phyloP scores from a whole-genome alignment of 2,888 invertebrate genomes.

The Erebia ligea region DNA sequence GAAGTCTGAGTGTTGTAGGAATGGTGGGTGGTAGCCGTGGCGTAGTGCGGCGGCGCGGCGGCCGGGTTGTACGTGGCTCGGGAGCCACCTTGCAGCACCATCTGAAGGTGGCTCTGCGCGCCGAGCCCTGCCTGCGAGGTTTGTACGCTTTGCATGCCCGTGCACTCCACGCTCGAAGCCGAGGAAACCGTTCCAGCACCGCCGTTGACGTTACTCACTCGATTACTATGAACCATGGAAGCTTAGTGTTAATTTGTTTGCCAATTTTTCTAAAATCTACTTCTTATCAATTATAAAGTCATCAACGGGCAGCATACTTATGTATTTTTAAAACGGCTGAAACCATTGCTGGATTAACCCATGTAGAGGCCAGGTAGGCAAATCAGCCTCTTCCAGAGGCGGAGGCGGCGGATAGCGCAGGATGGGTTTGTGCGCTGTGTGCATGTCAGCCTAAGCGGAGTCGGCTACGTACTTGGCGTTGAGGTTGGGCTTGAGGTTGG shows the following conservation, averaged over 20 bases:
- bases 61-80: conserved; percentile 55
- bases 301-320: no score
- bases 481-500: conserved; percentile 45
- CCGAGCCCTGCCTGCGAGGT: conserved; percentile 35
- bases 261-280: no score
- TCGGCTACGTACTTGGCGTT: conserved; percentile 43
- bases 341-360: no score
- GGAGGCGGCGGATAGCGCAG: no score
- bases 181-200: conserved; percentile 45
- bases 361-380: no score
- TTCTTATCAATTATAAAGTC: no score
- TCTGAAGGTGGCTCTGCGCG: conserved; percentile 71
- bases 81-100: conserved; percentile 75
- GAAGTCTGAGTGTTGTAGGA: conserved; percentile 52
- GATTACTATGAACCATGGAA: conserved; percentile 44
- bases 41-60: conserved; percentile 48
- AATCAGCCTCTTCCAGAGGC: no score
- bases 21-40: conserved; percentile 57
- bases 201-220: conserved; percentile 65
- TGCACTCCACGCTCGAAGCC: conserved; percentile 39
- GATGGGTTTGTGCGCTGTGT: no score
- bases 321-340: no score
- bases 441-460: no score
- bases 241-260: not conserved
- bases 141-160: conserved; percentile 36